phyloP scores from a whole-genome alignment of 2,888 invertebrate species.

The Scaeva pyrastri region DNA sequence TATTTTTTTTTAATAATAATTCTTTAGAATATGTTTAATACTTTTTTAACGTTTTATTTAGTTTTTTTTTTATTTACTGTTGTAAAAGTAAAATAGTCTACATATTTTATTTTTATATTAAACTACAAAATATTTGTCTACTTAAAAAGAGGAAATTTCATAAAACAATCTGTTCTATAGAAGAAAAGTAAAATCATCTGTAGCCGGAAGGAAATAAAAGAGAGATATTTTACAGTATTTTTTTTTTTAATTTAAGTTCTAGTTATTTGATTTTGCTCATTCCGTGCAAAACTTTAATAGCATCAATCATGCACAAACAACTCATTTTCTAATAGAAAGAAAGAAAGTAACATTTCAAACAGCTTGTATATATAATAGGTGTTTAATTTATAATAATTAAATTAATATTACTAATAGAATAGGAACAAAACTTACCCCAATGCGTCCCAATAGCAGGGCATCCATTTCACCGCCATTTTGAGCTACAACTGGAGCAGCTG shows the following conservation, averaged over 20 bases:
- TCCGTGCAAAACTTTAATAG: constrained; percentile 20
- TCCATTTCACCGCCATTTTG: constrained; percentile 91
- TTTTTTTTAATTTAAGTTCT: no score
- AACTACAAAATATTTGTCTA: background rate
- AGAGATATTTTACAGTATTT: background rate
- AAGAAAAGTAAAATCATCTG: background rate
- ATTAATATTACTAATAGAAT: constrained; percentile 72
- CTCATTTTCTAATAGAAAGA: background rate
- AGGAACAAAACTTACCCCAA: constrained; percentile 88
- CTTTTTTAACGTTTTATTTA: no score
- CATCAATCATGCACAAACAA: constrained; percentile 30
- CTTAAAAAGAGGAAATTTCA: background rate
- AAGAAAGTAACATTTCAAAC: constrained; percentile 48
- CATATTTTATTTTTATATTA: background rate
- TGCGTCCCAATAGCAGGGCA: constrained; percentile 90
- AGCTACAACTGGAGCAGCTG: constrained; percentile 81
- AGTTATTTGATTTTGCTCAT: background rate
- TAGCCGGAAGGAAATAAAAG: background rate
- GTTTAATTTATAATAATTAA: constrained; percentile 51
- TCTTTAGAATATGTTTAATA: no score
- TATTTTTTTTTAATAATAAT: no score
- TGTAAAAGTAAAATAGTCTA: no score
- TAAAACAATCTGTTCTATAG: background rate
- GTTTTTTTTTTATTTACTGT: no score
- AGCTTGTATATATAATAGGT: constrained; percentile 53